phyloP scores from a whole-genome alignment of 2,113 vertebrate genomes.

The Girardinichthys multiradiatus region DNA sequence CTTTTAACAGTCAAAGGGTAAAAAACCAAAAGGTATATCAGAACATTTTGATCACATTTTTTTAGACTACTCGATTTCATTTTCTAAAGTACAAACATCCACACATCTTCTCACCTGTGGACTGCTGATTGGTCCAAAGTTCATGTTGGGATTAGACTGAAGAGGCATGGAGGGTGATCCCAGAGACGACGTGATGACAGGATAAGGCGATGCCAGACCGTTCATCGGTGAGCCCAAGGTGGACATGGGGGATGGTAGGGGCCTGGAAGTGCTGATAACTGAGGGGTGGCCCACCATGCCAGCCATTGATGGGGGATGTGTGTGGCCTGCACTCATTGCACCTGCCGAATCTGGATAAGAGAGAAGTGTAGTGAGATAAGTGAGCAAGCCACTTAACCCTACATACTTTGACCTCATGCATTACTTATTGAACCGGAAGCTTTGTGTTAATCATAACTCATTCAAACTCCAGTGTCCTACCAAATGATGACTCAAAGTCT shows the following conservation, averaged over 20 bases:
- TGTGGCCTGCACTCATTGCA: conserved; percentile 72
- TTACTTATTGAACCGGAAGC: background rate
- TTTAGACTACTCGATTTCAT: background rate
- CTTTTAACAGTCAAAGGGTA: background rate
- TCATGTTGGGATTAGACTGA: conserved; percentile 77
- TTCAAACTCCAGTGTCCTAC: background rate
- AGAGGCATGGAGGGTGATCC: conserved; percentile 76
- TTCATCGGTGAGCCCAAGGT: conserved; percentile 77
- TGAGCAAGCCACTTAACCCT: background rate
- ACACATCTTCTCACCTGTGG: conserved; percentile 75
- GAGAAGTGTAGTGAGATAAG: background rate
- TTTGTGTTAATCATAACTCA: background rate
- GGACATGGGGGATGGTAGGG: conserved; percentile 74
- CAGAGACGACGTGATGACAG: conserved; percentile 82
- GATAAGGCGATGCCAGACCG: conserved; percentile 80
- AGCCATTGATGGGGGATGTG: conserved; percentile 71
- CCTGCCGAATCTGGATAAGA: conserved; percentile 75
- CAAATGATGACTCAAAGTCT: background rate
- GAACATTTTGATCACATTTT: background rate
- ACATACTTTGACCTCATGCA: background rate
- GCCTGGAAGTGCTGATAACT: conserved; percentile 80
- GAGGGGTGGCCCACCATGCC: conserved; percentile 81
- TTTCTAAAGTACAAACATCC: conserved; percentile 2
- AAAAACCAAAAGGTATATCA: background rate
- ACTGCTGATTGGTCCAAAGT: conserved; percentile 76